These are phyloP conservation scores for Thyatira batis DNA, from an alignment of 2,888 invertebrate species.

Conservation along the genomic window DNA sequence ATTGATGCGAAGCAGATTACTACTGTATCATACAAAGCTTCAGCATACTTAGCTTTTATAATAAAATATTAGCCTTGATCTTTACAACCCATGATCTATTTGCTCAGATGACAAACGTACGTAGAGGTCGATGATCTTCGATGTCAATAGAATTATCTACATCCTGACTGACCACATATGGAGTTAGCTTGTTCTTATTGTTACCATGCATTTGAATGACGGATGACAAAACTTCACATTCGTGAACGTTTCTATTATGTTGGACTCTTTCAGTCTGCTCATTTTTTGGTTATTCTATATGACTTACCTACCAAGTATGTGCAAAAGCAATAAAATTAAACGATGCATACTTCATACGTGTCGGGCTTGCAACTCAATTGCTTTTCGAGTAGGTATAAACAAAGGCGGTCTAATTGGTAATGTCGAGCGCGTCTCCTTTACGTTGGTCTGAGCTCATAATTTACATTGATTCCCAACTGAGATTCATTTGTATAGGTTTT, in stretches of 20 bases:
- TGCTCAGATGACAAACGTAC: conserved; percentile 44
- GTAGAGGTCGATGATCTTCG: conserved; percentile 47
- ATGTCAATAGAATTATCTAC: conserved; percentile 33
- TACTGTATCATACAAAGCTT: conserved; percentile 46
- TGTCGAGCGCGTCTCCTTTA: conserved; percentile 61
- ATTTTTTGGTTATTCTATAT: conserved; percentile 7
- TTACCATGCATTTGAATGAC: conserved; percentile 8
- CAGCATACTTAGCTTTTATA: conserved; percentile 51
- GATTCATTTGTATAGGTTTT: conserved; percentile 58
- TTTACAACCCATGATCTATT: conserved; percentile 44
- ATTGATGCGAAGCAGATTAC: conserved; percentile 43
- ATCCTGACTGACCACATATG: conserved; percentile 48
- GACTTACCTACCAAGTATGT: conserved; percentile 24
- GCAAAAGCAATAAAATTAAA: conserved; percentile 41
- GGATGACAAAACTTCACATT: conserved; percentile 6
- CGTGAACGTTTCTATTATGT: conserved; percentile 7
- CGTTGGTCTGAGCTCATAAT: conserved; percentile 68
- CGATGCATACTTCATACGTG: conserved; percentile 30
- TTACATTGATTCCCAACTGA: conserved; percentile 71
- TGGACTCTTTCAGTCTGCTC: conserved; percentile 1
- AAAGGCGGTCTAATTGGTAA: conserved; percentile 69
- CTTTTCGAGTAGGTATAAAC: conserved; percentile 52
- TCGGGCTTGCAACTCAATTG: conserved; percentile 36
- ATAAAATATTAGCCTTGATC: conserved; percentile 57
- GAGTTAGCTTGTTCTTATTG: conserved; percentile 15